A percentile compares a stretch with the other conserved stretches of the same genome.
These are phyloP conservation scores for Dendroctonus valens DNA, from an alignment of 1,140 invertebrate genomes.

Conservation along the genomic window DNA sequence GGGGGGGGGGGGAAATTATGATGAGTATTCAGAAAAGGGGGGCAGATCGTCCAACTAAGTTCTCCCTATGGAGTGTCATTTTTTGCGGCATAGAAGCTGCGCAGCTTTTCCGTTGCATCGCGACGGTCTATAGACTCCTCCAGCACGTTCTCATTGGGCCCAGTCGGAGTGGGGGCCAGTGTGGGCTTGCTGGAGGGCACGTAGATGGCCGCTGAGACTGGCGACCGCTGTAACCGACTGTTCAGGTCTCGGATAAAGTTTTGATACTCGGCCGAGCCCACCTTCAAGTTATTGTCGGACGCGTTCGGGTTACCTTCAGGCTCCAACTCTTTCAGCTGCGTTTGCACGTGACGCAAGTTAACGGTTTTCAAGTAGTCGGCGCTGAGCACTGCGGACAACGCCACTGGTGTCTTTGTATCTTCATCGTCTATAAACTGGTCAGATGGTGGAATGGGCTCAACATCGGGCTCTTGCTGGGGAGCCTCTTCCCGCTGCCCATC, in stretches of 20 bases:
- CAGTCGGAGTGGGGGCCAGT: slow-evolving; percentile 7
- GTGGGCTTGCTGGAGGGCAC: slow-evolving; percentile 1
- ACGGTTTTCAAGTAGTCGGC: slow-evolving; percentile 18
- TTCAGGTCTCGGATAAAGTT: slow-evolving; percentile 35
- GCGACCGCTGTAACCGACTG: slow-evolving; percentile 24
- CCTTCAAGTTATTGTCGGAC: slow-evolving; percentile 38
- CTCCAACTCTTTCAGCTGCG: slow-evolving; percentile 17
- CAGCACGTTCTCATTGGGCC: slow-evolving; percentile 35
- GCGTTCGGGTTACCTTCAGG: slow-evolving; percentile 12
- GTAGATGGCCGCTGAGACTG: slow-evolving; percentile 11
- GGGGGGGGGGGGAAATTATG: no score
- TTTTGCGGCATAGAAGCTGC: slow-evolving; percentile 13
- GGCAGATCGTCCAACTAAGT: no score
- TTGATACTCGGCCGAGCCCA: slow-evolving; percentile 35
- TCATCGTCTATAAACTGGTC: no score
- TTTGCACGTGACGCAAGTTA: slow-evolving; percentile 16
- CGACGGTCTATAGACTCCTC: slow-evolving; percentile 33
- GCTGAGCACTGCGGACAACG: slow-evolving; percentile 4
- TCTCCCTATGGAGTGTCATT: not conserved
- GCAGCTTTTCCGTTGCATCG: slow-evolving; percentile 34
- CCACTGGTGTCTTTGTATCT: not conserved
- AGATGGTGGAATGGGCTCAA: no score
- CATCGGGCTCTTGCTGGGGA: no score
- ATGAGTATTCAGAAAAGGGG: no score
- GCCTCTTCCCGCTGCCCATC: no score